Conservation (phyloP, 2,888 invertebrate genomes). For the Caradrina kadenii region DNA sequence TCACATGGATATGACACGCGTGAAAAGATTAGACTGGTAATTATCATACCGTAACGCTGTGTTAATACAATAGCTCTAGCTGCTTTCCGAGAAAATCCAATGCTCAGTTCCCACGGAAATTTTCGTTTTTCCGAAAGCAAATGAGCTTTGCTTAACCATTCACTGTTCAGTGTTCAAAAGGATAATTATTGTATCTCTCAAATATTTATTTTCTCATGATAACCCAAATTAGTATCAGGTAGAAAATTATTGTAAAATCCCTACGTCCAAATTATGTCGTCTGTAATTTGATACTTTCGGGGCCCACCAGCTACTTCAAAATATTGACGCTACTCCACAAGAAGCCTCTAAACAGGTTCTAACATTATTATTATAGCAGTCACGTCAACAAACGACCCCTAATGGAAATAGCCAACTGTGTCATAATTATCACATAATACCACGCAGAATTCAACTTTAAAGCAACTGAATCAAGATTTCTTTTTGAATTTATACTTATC, state of each 20-base stretch:
- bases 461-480: conserved; percentile 44
- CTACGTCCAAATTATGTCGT: conserved; percentile 17
- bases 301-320: conserved; percentile 38
- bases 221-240: conserved; percentile 45
- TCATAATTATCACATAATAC: conserved; percentile 64
- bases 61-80: conserved; percentile 21
- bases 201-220: conserved; percentile 29
- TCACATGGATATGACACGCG: conserved; percentile 40
- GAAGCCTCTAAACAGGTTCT: conserved; percentile 74
- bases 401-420: conserved; percentile 73
- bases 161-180: not conserved
- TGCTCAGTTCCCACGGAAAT: not conserved
- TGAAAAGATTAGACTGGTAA: conserved; percentile 19
- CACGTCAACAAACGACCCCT: conserved; percentile 83
- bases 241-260: conserved; percentile 16
- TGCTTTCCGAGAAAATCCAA: conserved; percentile 12
- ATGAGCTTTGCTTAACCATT: not conserved
- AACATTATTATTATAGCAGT: conserved; percentile 73
- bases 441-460: conserved; percentile 69
- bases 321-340: conserved; percentile 47
- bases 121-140: not conserved
- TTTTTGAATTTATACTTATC: conserved; percentile 52
- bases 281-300: conserved; percentile 38
- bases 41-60: conserved; percentile 38
- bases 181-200: not conserved